Base-by-base conservation (phyloP, 37 sponge, comb jelly and placozoan species). In the Lycopodina hypogea region DNA sequence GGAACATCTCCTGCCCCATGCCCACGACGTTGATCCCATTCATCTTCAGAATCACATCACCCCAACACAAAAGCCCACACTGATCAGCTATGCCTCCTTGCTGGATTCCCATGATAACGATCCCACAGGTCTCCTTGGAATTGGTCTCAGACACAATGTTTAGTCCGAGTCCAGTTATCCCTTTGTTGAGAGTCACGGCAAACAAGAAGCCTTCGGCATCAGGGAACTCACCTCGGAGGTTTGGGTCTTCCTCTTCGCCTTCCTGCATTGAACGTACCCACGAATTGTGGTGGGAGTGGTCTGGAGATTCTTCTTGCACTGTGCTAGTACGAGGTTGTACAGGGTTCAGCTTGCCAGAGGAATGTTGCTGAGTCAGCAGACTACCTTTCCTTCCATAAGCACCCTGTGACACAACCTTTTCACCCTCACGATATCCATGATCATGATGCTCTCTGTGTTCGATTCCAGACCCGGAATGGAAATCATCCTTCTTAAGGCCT, bases 31-130 rank as follows among this genome's bases (percentile, higher is more conserved):
- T 62, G 18, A 56, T 63, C 19, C 87, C 86, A 63, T 94, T 91
- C 55, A 94, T 89, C 75, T 93, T 78, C 29, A 93, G 65, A 61
- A 93, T 90, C 57, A 80, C 81, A 50, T 94, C 95, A 2, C 95
- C 95, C 64, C 71, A 73, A 63, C 81, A 81, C 21, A 94, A 61
- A 57, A 72, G 78, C 30, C 82, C 82, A 41, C 78, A 64, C 23
- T 51, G 15, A 34, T 86, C 95, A 0, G 95, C 95, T 50, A 86
- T 82, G 35, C 95, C 94, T 30, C 89, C 93, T 17, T 55, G 34
- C 41, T 88, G 77, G 26, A 94, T 85, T 8, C 72, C 81, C 78
- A 82, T 86, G 59, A 91, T 84, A 3, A 86, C 76, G 34, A 94
- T 81, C 21, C 93, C 92, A 50, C 69, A 58, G 6, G 68, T 14